A percentile compares a stretch with the other conserved stretches of the same genome.
Conservation (phyloP, 2,797 vertebrate species). For the Microcaecilia unicolor region DNA sequence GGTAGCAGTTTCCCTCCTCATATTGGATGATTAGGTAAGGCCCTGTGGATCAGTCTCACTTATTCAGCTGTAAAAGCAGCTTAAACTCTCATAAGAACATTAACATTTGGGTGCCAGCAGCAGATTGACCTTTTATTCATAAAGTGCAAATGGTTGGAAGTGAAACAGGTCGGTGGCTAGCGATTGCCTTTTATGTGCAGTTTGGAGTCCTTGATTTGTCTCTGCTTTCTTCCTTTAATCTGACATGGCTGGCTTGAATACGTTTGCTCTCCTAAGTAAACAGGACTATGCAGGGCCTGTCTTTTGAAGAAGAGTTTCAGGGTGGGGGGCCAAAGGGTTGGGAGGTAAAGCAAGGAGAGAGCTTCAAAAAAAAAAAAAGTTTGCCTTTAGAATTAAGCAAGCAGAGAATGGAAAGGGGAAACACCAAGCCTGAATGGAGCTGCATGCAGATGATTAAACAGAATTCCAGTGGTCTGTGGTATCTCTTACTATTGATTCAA, state of each 20-base stretch:
- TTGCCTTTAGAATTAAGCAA: constrained; percentile 63
- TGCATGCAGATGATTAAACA: constrained; percentile 17
- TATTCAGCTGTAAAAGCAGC: constrained; percentile 71
- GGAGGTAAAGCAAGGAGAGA: constrained; percentile 36
- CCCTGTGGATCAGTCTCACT: constrained; percentile 55
- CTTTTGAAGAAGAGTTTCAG: constrained; percentile 52
- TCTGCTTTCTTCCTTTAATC: constrained; percentile 71
- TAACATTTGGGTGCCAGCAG: constrained; percentile 67
- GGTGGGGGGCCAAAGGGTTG: constrained; percentile 11
- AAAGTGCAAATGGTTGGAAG: constrained; percentile 66
- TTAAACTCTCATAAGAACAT: constrained; percentile 71
- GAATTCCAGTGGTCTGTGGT: constrained; percentile 13
- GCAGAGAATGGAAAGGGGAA: constrained; percentile 57
- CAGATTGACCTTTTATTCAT: constrained; percentile 72
- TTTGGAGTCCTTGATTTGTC: constrained; percentile 71
- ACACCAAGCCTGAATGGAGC: constrained; percentile 37
- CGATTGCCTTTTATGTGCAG: constrained; percentile 63
- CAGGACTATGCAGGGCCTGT: constrained; percentile 48
- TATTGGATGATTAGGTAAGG: constrained; percentile 50
- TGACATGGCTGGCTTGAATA: constrained; percentile 68
- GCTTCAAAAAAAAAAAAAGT: constrained; percentile 65
- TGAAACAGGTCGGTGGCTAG: constrained; percentile 67
- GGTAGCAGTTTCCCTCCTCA: constrained; percentile 5
- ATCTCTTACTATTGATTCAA: constrained; percentile 28
- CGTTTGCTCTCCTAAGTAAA: constrained; percentile 77